Evolutionary conservation across 35 echinoderm and acorn worm species (phyloP).

Genomic region (Eucidaris tribuloides): DNA sequence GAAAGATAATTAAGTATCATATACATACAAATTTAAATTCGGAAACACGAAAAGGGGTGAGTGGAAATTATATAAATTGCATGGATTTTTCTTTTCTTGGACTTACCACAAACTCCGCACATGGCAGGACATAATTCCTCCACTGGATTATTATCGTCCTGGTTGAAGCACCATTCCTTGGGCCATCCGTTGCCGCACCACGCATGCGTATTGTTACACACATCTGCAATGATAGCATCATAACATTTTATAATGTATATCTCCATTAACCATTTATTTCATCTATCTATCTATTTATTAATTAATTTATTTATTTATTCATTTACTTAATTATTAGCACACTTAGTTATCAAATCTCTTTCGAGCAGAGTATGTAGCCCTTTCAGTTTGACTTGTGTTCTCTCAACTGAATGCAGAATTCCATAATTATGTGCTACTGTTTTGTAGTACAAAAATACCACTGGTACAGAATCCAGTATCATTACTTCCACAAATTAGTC

Average conservation of each 20-base stretch:
- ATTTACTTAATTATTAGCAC: background rate
- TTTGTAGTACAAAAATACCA: too few species aligned
- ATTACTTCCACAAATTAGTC: too few species aligned
- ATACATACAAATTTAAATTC: too few species aligned
- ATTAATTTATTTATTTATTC: background rate
- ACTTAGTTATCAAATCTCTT: background rate
- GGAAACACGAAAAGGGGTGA: too few species aligned
- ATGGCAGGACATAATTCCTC: constrained; percentile 86
- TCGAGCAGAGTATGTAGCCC: background rate
- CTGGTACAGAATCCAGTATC: too few species aligned
- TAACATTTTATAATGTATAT: background rate
- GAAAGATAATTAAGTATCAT: too few species aligned
- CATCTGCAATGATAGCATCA: constrained; percentile 39
- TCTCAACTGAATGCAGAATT: background rate
- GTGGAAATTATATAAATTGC: background rate
- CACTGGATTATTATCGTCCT: constrained; percentile 84
- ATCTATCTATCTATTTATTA: background rate
- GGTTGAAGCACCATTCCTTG: constrained; percentile 85
- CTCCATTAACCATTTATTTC: background rate
- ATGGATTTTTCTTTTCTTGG: background rate
- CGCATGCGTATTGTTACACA: constrained; percentile 88
- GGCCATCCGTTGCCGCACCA: constrained; percentile 92
- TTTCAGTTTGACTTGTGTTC: background rate
- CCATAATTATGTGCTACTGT: too few species aligned
- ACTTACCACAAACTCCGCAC: constrained; percentile 91